Evolutionary conservation across 2,888 invertebrate species (phyloP).

Genomic region (Callimorpha dominula): DNA sequence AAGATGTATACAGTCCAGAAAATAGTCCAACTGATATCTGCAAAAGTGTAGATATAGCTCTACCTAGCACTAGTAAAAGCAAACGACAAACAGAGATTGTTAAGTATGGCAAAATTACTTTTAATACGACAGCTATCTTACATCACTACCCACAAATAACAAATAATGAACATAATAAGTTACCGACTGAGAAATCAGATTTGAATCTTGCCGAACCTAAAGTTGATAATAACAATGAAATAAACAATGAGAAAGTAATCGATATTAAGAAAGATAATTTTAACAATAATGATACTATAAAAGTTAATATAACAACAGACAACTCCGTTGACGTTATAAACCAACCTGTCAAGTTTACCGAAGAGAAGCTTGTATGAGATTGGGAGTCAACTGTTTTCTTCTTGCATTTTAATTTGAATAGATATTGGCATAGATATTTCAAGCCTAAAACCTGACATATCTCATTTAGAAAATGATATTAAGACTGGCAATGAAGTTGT

Average conservation of each 20-base stretch:
- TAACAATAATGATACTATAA: constrained; percentile 71
- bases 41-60: constrained; percentile 62
- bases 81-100: constrained; percentile 75
- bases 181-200: constrained; percentile 70
- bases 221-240: constrained; percentile 73
- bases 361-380: constrained; percentile 84
- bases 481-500: constrained; percentile 68
- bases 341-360: constrained; percentile 77
- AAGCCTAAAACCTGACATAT: constrained; percentile 52
- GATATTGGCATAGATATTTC: constrained; percentile 54
- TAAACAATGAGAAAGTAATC: constrained; percentile 35
- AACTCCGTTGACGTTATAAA: constrained; percentile 61
- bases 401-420: constrained; percentile 63
- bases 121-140: constrained; percentile 80
- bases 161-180: constrained; percentile 57
- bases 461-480: constrained; percentile 66
- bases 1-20: constrained; percentile 68
- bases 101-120: constrained; percentile 81
- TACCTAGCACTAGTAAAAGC: constrained; percentile 72
- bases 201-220: constrained; percentile 62
- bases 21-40: constrained; percentile 62
- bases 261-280: constrained; percentile 62
- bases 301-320: constrained; percentile 59
- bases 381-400: constrained; percentile 68
- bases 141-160: constrained; percentile 81